Conservation (phyloP, 2,113 vertebrate genomes). For the Collichthys lucidus region DNA sequence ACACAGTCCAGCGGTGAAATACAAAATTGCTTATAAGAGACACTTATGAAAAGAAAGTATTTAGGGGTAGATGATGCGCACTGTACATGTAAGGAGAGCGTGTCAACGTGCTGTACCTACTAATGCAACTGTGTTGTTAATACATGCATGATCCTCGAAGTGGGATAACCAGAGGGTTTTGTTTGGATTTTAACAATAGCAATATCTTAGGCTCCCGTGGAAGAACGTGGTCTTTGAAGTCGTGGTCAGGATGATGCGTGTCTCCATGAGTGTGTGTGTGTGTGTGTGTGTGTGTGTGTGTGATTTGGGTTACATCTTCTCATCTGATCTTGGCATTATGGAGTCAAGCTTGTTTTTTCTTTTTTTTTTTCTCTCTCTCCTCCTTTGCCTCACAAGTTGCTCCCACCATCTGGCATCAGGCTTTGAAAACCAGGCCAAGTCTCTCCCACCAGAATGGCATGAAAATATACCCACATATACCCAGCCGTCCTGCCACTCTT, state of each 20-base stretch:
- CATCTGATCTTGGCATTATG: slow-evolving; percentile 80
- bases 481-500: slow-evolving; percentile 69
- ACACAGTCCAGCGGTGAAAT: slow-evolving; percentile 1
- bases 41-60: not conserved
- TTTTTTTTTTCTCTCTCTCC: slow-evolving; percentile 18
- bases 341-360: slow-evolving; percentile 73
- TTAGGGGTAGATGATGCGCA: not conserved
- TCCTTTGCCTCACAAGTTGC: slow-evolving; percentile 80
- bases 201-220: slow-evolving; percentile 22
- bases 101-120: slow-evolving; percentile 4
- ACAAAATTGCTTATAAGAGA: not conserved
- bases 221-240: slow-evolving; percentile 71
- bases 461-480: slow-evolving; percentile 78
- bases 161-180: slow-evolving; percentile 52
- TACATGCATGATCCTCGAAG: slow-evolving; percentile 32
- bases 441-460: slow-evolving; percentile 83
- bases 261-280: slow-evolving; percentile 27
- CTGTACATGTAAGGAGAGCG: not conserved
- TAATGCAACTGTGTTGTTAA: slow-evolving; percentile 37
- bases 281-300: slow-evolving; percentile 63
- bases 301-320: slow-evolving; percentile 78
- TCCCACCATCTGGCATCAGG: slow-evolving; percentile 80
- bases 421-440: slow-evolving; percentile 85
- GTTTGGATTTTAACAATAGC: slow-evolving; percentile 46
- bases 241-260: slow-evolving; percentile 55